phyloP scores from a whole-genome alignment of 2,113 vertebrate genomes.

The Myotis lucifugus region DNA sequence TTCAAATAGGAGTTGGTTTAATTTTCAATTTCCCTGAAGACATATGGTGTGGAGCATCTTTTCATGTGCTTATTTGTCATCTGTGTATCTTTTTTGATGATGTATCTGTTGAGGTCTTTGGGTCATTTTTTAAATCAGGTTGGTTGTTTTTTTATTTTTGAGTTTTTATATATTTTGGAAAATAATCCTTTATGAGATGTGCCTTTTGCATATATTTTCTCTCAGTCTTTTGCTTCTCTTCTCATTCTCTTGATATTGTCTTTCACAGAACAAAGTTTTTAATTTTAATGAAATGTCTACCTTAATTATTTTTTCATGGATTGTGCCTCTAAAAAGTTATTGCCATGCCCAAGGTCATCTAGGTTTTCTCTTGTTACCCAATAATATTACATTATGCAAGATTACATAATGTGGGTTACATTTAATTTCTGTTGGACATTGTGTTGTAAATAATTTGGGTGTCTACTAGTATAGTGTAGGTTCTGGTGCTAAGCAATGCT shows the following conservation, averaged over 20 bases:
- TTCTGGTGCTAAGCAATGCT: not conserved
- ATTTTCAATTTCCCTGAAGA: not conserved
- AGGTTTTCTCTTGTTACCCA: not conserved
- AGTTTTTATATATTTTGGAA: not conserved
- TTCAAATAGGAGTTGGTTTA: not conserved
- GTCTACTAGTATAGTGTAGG: not conserved
- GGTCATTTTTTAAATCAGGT: not conserved
- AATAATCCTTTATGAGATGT: not conserved
- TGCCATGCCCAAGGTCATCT: not conserved
- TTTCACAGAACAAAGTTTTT: constrained; percentile 1
- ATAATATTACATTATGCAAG: not conserved
- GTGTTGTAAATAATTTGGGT: not conserved
- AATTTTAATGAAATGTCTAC: constrained; percentile 22
- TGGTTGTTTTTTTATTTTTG: not conserved
- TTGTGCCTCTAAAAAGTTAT: not conserved
- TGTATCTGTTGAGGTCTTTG: not conserved
- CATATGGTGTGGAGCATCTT: not conserved
- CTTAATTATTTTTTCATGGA: constrained; percentile 12
- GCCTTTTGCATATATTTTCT: not conserved
- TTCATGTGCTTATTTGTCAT: not conserved
- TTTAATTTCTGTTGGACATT: not conserved
- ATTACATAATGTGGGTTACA: not conserved
- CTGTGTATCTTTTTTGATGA: not conserved
- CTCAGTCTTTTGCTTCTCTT: not conserved
- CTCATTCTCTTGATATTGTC: not conserved